phyloP scores from a whole-genome alignment of 2,113 vertebrate species.

The Pterocles burchelli region DNA sequence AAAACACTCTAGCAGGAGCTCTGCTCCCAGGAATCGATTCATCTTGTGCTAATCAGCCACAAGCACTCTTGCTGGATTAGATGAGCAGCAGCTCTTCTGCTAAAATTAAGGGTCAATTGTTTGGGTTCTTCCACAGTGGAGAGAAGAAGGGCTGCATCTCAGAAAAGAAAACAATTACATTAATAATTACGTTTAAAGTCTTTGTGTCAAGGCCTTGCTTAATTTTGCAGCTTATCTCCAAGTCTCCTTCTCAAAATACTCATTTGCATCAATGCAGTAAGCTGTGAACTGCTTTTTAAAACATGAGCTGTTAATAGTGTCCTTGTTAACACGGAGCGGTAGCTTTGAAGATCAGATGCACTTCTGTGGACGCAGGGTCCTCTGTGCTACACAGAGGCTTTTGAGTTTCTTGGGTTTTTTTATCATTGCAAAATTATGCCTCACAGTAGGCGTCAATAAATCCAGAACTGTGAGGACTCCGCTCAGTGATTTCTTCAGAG shows the following conservation, averaged over 20 bases:
- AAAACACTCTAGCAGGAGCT: slow-evolving; percentile 32
- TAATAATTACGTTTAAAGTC: slow-evolving; percentile 32
- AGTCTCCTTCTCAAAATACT: neutral
- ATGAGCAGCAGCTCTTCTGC: neutral
- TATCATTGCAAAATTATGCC: neutral
- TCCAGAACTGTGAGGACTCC: neutral
- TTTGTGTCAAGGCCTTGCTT: neutral
- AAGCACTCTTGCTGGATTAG: neutral
- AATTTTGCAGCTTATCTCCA: slow-evolving; percentile 31
- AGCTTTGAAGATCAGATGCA: slow-evolving; percentile 9
- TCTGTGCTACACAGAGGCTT: neutral
- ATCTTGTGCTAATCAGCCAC: slow-evolving; percentile 17
- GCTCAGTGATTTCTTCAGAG: neutral
- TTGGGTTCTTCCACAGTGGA: neutral
- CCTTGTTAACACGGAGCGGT: neutral
- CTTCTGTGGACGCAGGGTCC: neutral
- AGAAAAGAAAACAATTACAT: slow-evolving; percentile 40
- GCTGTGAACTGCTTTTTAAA: neutral
- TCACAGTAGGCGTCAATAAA: neutral
- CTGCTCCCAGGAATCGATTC: slow-evolving; percentile 17
- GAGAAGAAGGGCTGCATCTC: neutral
- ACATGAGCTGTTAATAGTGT: neutral
- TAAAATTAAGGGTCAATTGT: slow-evolving; percentile 47
- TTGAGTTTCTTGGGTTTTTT: neutral
- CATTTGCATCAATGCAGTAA: neutral